Conservation (phyloP, 2,888 invertebrate genomes). For the Conomelus anceps region DNA sequence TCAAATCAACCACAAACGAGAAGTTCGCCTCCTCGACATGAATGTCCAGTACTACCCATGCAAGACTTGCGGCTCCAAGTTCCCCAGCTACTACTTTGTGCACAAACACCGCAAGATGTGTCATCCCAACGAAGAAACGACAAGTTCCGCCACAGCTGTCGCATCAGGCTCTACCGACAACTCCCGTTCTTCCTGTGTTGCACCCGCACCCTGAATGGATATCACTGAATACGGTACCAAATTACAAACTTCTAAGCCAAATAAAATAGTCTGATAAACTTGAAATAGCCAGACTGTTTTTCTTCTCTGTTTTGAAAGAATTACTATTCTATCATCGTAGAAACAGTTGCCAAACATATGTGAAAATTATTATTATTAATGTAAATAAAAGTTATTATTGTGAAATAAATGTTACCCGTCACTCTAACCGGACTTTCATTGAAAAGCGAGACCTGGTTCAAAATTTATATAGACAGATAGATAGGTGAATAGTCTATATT, state of each 20-base stretch:
- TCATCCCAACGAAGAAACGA: conserved; percentile 56
- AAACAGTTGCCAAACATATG: not conserved
- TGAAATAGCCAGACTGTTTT: not conserved
- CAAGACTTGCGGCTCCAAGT: conserved; percentile 86
- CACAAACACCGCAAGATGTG: conserved; percentile 85
- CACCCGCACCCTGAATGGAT: conserved; percentile 17
- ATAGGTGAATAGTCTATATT: too few species aligned
- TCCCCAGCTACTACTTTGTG: conserved; percentile 82
- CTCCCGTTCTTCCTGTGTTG: not conserved
- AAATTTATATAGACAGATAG: not conserved
- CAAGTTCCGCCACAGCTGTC: not conserved
- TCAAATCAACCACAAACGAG: conserved; percentile 41
- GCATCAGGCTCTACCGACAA: not conserved
- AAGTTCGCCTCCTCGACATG: conserved; percentile 61
- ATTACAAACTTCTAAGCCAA: not conserved
- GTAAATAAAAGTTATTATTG: not conserved
- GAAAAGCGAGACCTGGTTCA: not conserved
- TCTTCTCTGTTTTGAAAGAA: not conserved
- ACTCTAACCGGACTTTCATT: not conserved
- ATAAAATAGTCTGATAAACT: not conserved
- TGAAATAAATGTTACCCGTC: not conserved
- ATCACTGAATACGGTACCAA: not conserved
- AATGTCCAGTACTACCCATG: conserved; percentile 89
- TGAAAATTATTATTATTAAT: not conserved
- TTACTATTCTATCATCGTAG: too few species aligned